Percentiles rank a stretch among this genome's conserved stretches.
phyloP scores from a whole-genome alignment of 2,888 invertebrate genomes.

The Cryptocephalus moraei region DNA sequence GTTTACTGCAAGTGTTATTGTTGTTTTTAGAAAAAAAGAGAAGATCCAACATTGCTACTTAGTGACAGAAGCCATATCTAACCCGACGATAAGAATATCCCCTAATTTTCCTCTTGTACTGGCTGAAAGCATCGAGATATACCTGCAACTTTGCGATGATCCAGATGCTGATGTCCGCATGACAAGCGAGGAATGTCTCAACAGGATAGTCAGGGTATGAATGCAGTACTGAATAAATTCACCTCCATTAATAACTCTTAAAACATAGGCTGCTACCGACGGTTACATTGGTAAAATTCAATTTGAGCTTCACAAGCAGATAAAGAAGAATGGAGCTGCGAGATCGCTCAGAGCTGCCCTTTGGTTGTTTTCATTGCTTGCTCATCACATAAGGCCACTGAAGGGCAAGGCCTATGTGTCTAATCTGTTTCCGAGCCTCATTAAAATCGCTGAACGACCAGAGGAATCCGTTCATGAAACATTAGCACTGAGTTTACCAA shows the following conservation, averaged over 20 bases:
- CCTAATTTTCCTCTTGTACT: constrained; percentile 54
- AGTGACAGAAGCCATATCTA: constrained; percentile 62
- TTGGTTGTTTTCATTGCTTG: constrained; percentile 64
- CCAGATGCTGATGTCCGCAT: constrained; percentile 67
- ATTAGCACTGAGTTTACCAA: constrained; percentile 49
- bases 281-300: constrained; percentile 62
- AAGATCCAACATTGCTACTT: constrained; percentile 62
- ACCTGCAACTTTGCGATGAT: constrained; percentile 65
- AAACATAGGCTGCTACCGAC: constrained; percentile 45
- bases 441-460: constrained; percentile 57
- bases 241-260: too few relatives aligned
- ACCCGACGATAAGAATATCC: constrained; percentile 48
- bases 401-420: constrained; percentile 70
- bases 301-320: constrained; percentile 72
- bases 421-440: constrained; percentile 63
- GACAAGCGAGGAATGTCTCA: constrained; percentile 73
- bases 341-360: constrained; percentile 66
- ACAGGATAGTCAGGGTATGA: constrained; percentile 57
- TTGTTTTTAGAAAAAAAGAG: constrained; percentile 56
- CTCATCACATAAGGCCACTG: constrained; percentile 63
- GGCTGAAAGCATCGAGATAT: constrained; percentile 58
- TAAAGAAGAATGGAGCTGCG: constrained; percentile 65
- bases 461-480: constrained; percentile 66
- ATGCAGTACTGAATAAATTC: neutral
- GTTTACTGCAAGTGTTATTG: neutral